phyloP scores from a whole-genome alignment of 2,113 vertebrate genomes.

The Sakesphorus luctuosus region DNA sequence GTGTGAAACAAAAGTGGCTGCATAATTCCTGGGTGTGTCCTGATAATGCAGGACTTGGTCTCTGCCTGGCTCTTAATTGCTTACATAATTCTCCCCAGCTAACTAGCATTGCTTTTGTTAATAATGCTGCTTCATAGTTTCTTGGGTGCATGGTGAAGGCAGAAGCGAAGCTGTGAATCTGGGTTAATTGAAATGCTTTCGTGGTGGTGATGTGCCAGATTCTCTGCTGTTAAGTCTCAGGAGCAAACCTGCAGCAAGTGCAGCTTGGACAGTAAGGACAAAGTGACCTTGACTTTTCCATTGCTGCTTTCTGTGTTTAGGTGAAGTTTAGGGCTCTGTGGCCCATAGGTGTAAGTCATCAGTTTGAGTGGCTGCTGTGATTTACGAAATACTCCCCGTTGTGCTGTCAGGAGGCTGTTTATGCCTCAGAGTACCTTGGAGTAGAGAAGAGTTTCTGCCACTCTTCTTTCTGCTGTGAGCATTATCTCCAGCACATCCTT shows the following conservation, averaged over 20 bases:
- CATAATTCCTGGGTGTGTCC: not conserved
- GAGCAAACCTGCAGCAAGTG: not conserved
- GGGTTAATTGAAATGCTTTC: constrained; percentile 26
- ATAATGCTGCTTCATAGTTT: not conserved
- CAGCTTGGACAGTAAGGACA: not conserved
- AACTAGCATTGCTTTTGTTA: not conserved
- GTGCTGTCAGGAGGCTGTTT: not conserved
- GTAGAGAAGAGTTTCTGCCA: not conserved
- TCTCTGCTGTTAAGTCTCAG: not conserved
- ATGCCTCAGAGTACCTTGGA: not conserved
- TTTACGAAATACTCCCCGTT: not conserved
- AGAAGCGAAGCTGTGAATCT: not conserved
- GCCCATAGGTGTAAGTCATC: not conserved
- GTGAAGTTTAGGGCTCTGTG: not conserved
- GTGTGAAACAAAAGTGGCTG: not conserved
- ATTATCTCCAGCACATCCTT: not conserved
- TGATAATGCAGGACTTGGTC: not conserved
- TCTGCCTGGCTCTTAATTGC: not conserved
- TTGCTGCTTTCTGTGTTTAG: not conserved
- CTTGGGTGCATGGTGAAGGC: not conserved
- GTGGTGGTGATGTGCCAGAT: not conserved
- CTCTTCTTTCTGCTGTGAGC: not conserved
- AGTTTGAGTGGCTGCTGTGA: not conserved
- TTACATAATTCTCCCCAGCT: constrained; percentile 1
- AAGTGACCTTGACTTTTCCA: not conserved